Evolutionary conservation across 2,888 invertebrate genomes (phyloP), one percentile per base, ranked within the genome.

Genomic region (Portevinia maculata): DNA sequence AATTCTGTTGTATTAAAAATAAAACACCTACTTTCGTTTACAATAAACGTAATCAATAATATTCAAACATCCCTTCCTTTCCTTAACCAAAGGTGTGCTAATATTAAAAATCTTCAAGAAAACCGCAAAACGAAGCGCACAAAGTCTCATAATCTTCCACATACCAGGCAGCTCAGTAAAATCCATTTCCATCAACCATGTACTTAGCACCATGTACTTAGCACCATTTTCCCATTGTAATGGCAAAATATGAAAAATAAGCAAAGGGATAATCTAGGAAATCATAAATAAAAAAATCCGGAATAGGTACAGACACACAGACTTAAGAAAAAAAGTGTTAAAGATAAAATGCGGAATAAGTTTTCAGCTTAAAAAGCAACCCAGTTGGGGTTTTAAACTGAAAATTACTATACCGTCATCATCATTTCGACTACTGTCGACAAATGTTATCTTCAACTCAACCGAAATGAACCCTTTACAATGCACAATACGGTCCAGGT

Each of bases 401-500:
- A 17, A 39, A 52, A 52, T 52, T 50, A 50, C 37, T 48, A 48
- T 37, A 34, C 50, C 59, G 37, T 30, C 59, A 46, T n/a, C 46
- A 44, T 11, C 9, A 44, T 19, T 32, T 17, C 34, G 46, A 53
- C 69, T 60, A 67, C 74, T 74, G 74, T 74, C 60, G 74, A 48
- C 32, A 32, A 55, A 69, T 74, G 55, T 55, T 60, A 79, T 60
- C 65, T 64, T 34, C 64, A 48, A n/a, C 17, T 21, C 32, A 32
- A 21, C 32, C 21, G 13, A 52, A 55, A 65, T 34, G 44, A 64
- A 57, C 64, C 44, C 17, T 32, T 44, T 59, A 46, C 64, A 71
- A 59, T 50, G 67, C 50, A 79, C 69, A 74, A 62, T 74, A 52
- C 59, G 59, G 62, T 60, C 53, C 59, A 65, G 57, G 69, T 64